Percentiles rank a stretch among this genome's conserved stretches.
phyloP scores from a whole-genome alignment of 92 coral and sea anemone genomes.

The Bergia sp. region DNA sequence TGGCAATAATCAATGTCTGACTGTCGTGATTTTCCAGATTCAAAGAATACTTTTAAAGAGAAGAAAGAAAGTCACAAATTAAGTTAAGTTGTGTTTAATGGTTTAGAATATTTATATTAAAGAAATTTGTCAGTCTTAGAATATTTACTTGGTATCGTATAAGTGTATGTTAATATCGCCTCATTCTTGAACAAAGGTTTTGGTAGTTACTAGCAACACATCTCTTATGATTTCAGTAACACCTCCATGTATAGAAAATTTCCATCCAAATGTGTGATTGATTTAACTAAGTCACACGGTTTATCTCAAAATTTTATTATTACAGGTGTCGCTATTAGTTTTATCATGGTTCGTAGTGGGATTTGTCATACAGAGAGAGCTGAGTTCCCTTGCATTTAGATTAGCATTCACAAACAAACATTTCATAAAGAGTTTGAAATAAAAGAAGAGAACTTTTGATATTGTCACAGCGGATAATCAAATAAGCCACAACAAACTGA shows the following conservation, averaged over 20 bases:
- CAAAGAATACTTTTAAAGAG: not conserved
- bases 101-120: not conserved
- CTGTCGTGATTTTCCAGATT: not conserved
- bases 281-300: not conserved
- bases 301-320: not conserved
- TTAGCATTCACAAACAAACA: not conserved
- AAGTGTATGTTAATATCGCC: not conserved
- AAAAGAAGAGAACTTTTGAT: not conserved
- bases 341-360: not conserved
- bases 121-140: not conserved
- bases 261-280: not conserved
- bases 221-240: not conserved
- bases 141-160: not conserved
- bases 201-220: conserved; percentile 12
- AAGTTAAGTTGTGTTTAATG: not conserved
- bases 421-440: not conserved
- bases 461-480: not conserved
- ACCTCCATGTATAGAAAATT: not conserved
- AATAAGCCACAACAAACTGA: not conserved
- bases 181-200: not conserved
- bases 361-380: not conserved
- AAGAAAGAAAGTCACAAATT: no score
- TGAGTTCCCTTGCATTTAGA: not conserved
- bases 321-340: not conserved
- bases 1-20: no score